Percentiles rank a stretch among this genome's conserved stretches.
These are phyloP conservation scores for Lapara coniferarum DNA, from an alignment of 2,888 invertebrate genomes.

Conservation along the genomic window DNA sequence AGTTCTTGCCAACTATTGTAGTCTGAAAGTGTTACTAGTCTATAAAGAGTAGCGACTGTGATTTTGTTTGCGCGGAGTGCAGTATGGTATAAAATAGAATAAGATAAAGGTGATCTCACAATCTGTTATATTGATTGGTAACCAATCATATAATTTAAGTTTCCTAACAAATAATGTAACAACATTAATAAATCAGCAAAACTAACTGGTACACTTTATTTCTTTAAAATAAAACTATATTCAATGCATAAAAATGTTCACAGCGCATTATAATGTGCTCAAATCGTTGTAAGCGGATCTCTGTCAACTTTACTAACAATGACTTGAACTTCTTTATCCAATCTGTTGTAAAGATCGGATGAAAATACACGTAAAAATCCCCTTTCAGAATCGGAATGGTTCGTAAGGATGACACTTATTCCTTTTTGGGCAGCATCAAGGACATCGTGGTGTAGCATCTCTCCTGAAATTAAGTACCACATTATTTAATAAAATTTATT, in stretches of 20 bases:
- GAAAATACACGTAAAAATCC: slow-evolving; percentile 89
- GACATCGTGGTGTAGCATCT: slow-evolving; percentile 98
- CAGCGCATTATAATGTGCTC: slow-evolving; percentile 40
- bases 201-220: slow-evolving; percentile 23
- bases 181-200: slow-evolving; percentile 18
- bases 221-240: slow-evolving; percentile 1
- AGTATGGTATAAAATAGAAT: slow-evolving; percentile 42
- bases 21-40: slow-evolving; percentile 48
- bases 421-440: slow-evolving; percentile 93
- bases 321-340: slow-evolving; percentile 84
- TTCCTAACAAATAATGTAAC: slow-evolving; percentile 19
- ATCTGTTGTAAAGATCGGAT: slow-evolving; percentile 55
- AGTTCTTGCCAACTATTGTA: slow-evolving; percentile 77
- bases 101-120: slow-evolving; percentile 77
- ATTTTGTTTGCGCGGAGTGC: slow-evolving; percentile 38
- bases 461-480: slow-evolving; percentile 70
- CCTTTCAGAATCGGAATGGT: slow-evolving; percentile 97
- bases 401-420: slow-evolving; percentile 92
- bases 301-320: slow-evolving; percentile 88
- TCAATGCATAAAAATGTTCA: slow-evolving; percentile 20
- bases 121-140: slow-evolving; percentile 34
- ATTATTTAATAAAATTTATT: neutral
- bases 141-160: slow-evolving; percentile 13
- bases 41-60: slow-evolving; percentile 37
- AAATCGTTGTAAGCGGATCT: slow-evolving; percentile 90